These are phyloP conservation scores for Melanogrammus aeglefinus DNA, from an alignment of 2,797 vertebrate genomes.

Conservation along the genomic window DNA sequence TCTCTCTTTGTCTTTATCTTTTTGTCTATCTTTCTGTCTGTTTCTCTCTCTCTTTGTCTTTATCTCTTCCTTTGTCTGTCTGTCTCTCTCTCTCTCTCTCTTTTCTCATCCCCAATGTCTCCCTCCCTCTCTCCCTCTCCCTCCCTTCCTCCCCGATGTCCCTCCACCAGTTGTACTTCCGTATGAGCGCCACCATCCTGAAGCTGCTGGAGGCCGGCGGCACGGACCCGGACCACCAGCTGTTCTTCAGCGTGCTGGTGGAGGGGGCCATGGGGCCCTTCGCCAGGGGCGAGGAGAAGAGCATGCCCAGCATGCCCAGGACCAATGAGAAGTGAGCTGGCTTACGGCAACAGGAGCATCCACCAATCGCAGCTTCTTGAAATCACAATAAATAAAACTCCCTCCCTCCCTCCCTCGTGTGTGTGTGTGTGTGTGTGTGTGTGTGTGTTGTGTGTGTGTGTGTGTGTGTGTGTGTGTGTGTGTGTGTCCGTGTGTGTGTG, in stretches of 20 bases:
- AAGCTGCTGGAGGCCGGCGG: slow-evolving; percentile 84
- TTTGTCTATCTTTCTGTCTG: neutral
- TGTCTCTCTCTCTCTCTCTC: neutral
- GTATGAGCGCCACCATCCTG: slow-evolving; percentile 90
- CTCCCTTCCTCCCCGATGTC: neutral
- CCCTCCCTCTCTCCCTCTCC: neutral
- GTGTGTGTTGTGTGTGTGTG: too few relatives aligned
- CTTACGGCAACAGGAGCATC: neutral
- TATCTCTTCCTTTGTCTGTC: neutral
- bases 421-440: neutral
- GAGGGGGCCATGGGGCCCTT: slow-evolving; percentile 92
- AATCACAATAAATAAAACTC: neutral
- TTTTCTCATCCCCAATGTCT: neutral
- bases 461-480: too few relatives aligned
- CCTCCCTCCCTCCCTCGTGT: neutral
- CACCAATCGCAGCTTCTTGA: neutral
- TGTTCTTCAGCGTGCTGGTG: slow-evolving; percentile 85
- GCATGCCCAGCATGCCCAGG: slow-evolving; percentile 82
- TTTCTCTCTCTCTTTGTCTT: neutral
- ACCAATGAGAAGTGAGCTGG: slow-evolving; percentile 89
- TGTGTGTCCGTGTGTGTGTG: too few relatives aligned
- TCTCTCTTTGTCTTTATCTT: neutral
- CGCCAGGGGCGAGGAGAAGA: slow-evolving; percentile 96
- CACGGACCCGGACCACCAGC: slow-evolving; percentile 80
- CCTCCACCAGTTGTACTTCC: slow-evolving; percentile 84